These are phyloP conservation scores for Lethenteron reissneri DNA, from an alignment of 2,113 vertebrate species.

Conservation along the genomic window DNA sequence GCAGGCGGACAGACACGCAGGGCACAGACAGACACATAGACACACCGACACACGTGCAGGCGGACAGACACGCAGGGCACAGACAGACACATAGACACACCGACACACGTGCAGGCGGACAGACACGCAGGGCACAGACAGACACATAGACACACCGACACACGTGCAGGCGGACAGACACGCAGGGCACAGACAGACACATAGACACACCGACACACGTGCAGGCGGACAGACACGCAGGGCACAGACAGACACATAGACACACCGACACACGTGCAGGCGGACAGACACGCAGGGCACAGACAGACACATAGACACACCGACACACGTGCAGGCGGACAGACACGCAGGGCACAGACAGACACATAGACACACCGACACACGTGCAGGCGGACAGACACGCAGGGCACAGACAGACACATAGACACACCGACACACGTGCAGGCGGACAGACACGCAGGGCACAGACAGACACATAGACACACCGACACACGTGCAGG, in stretches of 20 bases:
- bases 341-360: not conserved
- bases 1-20: not conserved
- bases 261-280: not conserved
- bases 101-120: not conserved
- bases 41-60: not conserved
- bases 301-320: not conserved
- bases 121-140: not conserved
- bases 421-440: constrained; percentile 1
- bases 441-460: not conserved
- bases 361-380: not conserved
- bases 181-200: not conserved
- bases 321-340: not conserved
- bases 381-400: not conserved
- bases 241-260: not conserved
- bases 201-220: constrained; percentile 1
- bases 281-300: not conserved
- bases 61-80: not conserved
- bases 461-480: not conserved
- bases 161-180: not conserved
- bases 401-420: not conserved
- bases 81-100: not conserved
- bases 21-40: not conserved
- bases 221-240: not conserved
- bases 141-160: not conserved
- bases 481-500: not conserved